Evolutionary conservation across 2,888 invertebrate genomes (phyloP), one percentile per base, ranked within the genome.

Genomic region (Rugalucina vietnamica): DNA sequence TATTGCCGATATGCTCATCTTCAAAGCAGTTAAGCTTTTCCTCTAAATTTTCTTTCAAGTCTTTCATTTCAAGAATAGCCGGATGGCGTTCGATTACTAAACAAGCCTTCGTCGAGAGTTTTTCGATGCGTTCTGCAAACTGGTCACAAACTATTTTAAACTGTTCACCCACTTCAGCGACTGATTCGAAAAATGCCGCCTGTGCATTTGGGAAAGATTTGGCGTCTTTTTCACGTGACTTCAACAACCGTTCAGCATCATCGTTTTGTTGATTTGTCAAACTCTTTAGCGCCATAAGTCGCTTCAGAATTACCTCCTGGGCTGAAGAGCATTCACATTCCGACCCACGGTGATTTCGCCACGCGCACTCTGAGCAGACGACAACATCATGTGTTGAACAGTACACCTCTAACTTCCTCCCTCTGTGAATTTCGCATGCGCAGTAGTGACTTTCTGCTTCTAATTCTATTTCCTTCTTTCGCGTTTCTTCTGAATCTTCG

Each of bases 281-380:
- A 80, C 87, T 74, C 76, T 85, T 87, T 10, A 87, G 39, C 21
- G 87, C 85, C 43, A 54, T 81, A 14, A 83, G 73, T 50, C 88
- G 57, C 76, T 85, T 86, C 5, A 70, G 39, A 8, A 86, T 82
- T 0, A 88, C 86, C 10, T 76, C 73, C 43, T 65, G 54, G 24
- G 82, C 84, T 18, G 82, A 60, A 1, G 81, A 29, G 60, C 85
- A 84, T 12, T 84, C 79, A 70, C 88, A 88, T 10, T 77, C 84
- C 10, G 34, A 32, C 0, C 72, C 76, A 18, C 43, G 50, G 65
- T 88, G 88, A n/a, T 79, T 60, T 29, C 76, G 21, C 71, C 77
- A 80, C 0, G 88, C 88, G 43, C 88, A 88, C 43, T 84, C 84
- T 2, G 84, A 57, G 49, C 88, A 88, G 1, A 87, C 73, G 65